A percentile compares a stretch with the other conserved stretches of the same genome.
Conservation (phyloP, 2,113 vertebrate species). For the Ramphastos sulfuratus region DNA sequence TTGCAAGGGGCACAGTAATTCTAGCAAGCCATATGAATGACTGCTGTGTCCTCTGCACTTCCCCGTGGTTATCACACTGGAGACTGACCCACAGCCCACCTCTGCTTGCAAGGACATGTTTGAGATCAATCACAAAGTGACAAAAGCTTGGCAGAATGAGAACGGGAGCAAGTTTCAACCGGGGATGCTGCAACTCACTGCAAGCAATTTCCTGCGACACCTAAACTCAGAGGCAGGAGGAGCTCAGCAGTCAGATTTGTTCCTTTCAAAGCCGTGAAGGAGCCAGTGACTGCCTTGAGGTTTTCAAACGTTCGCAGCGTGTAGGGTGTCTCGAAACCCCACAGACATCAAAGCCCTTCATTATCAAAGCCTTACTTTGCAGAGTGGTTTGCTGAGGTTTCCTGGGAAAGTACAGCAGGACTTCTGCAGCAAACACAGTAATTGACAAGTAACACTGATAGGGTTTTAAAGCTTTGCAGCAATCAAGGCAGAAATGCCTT, state of each 20-base stretch:
- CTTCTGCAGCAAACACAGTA: background rate
- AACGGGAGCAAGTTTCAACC: background rate
- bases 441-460: background rate
- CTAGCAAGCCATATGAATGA: fast-evolving
- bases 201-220: background rate
- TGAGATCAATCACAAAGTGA: background rate
- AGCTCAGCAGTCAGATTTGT: background rate
- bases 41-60: background rate
- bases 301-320: background rate
- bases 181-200: background rate
- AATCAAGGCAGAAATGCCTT: background rate
- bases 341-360: background rate
- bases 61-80: background rate
- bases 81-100: background rate
- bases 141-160: background rate
- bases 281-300: background rate
- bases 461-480: background rate
- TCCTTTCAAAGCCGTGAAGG: background rate
- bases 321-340: background rate
- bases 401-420: background rate
- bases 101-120: background rate
- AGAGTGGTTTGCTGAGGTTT: background rate
- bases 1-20: background rate
- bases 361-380: background rate
- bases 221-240: background rate